A percentile compares a stretch with the other conserved stretches of the same genome.
Conservation (phyloP, 2,113 vertebrate species). For the Xenopus borealis region DNA sequence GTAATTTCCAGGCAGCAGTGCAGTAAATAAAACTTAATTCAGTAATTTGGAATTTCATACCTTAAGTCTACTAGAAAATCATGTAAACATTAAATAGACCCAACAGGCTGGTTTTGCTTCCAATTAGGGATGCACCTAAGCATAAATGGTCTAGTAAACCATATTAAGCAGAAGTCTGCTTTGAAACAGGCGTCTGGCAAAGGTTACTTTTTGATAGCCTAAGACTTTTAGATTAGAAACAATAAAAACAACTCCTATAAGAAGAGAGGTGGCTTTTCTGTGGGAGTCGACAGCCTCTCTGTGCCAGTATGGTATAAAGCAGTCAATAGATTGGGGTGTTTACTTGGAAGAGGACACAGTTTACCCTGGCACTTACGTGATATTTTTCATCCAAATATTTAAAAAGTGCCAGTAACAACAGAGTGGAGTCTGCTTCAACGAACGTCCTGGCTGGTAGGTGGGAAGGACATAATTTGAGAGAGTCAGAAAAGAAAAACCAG, state of each 20-base stretch:
- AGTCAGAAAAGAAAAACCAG: background rate
- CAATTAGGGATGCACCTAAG: too few species aligned
- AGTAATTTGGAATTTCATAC: too few species aligned
- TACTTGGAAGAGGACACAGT: conserved; percentile 3
- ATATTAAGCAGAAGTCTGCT: too few species aligned
- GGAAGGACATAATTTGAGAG: background rate
- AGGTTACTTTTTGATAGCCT: too few species aligned
- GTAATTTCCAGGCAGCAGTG: too few species aligned
- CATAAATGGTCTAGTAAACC: too few species aligned
- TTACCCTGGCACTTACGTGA: background rate
- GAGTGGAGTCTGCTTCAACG: background rate
- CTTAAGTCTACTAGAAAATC: too few species aligned
- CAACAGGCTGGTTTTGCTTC: too few species aligned
- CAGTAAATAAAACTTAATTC: too few species aligned
- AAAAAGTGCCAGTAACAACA: conserved; percentile 8
- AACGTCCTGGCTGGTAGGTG: background rate
- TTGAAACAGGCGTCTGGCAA: too few species aligned
- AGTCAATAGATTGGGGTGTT: conserved; percentile 8
- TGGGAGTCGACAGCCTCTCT: background rate
- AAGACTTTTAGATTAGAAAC: too few species aligned
- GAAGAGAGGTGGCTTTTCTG: background rate
- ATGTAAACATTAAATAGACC: too few species aligned
- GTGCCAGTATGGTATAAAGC: background rate
- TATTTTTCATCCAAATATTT: conserved; percentile 3
- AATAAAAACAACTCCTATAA: background rate